Percentiles rank a stretch among this genome's conserved stretches.
Evolutionary conservation across 2,888 invertebrate species (phyloP).

Genomic region (Perdita meconis): DNA sequence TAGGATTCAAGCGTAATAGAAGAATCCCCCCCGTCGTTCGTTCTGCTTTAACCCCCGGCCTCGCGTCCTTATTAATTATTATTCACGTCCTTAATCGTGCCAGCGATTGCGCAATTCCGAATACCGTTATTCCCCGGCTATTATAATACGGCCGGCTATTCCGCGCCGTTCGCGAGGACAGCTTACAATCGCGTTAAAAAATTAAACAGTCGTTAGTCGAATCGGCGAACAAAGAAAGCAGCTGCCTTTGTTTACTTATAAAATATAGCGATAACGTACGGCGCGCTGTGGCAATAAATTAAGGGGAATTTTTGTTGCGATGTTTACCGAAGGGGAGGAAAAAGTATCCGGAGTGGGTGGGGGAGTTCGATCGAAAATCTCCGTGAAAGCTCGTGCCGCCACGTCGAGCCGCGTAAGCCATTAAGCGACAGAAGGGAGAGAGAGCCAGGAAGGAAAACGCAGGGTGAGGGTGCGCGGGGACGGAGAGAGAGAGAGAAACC

Average conservation of each 20-base stretch:
- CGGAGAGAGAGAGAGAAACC: constrained; percentile 15
- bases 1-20: constrained; percentile 57
- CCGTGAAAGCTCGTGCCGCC: constrained; percentile 10
- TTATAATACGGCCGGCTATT: constrained; percentile 45
- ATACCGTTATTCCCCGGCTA: constrained; percentile 45
- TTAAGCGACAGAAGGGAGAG: constrained; percentile 30
- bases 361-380: constrained; percentile 30
- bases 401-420: constrained; percentile 32
- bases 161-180: not conserved
- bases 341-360: not conserved
- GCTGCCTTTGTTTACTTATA: not conserved
- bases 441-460: not conserved
- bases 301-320: not conserved
- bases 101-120: constrained; percentile 54
- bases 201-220: constrained; percentile 16
- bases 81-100: constrained; percentile 51
- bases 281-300: not conserved
- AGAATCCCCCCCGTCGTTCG: constrained; percentile 67
- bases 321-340: not conserved
- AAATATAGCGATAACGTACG: not conserved
- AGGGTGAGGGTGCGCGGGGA: too few species aligned
- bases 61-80: constrained; percentile 70
- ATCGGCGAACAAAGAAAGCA: not conserved
- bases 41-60: constrained; percentile 43
- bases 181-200: constrained; percentile 19